Evolutionary conservation across 2,113 vertebrate genomes (phyloP).

Genomic region (Rostratula benghalensis): DNA sequence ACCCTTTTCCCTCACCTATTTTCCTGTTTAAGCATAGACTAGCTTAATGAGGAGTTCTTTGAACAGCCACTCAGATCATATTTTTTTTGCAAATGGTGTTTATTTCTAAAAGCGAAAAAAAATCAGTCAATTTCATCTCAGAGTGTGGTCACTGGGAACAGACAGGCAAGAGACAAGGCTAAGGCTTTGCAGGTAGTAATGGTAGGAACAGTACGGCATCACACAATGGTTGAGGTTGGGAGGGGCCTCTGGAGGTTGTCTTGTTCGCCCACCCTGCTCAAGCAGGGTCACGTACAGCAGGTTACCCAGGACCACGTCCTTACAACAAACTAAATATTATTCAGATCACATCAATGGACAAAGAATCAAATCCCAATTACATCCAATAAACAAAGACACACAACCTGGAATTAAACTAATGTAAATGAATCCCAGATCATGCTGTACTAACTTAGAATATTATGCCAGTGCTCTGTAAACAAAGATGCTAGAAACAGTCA

Average conservation of each 20-base stretch:
- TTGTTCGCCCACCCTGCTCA: not conserved
- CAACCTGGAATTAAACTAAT: not conserved
- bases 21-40: not conserved
- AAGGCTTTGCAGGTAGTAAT: not conserved
- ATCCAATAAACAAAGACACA: not conserved
- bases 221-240: not conserved
- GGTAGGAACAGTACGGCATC: not conserved
- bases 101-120: not conserved
- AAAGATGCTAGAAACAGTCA: not conserved
- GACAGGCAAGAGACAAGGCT: not conserved
- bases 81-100: conserved; percentile 20
- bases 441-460: not conserved
- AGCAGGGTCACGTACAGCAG: not conserved
- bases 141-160: not conserved
- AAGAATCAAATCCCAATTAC: not conserved
- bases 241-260: not conserved
- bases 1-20: not conserved
- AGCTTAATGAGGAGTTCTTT: not conserved
- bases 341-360: not conserved
- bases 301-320: not conserved
- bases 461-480: not conserved
- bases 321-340: not conserved
- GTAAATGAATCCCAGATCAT: not conserved
- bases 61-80: not conserved
- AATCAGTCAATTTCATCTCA: not conserved